Base-by-base conservation (phyloP, 1,140 invertebrate genomes). In the Aphelenchoides besseyi region DNA sequence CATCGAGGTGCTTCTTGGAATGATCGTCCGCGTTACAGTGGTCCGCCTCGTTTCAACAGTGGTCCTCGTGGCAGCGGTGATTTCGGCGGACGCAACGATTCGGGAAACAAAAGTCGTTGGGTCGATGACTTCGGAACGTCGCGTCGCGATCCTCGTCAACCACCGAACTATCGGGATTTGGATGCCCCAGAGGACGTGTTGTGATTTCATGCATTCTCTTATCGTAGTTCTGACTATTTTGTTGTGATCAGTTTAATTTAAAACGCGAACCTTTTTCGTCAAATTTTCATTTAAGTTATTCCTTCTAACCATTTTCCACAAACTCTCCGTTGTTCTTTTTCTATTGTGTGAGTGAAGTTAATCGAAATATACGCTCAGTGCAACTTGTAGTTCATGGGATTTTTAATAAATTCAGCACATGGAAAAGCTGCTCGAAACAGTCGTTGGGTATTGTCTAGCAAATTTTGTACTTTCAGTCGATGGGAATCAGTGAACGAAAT, bases 151-250 rank as follows among this genome's bases (percentile, higher is more conserved):
- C 86, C 87, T 74, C 88, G 91, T 84, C 88, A 89, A 84, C 87
- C 92, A 81, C 88, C 92, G 86, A 90, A 89, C 85, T 92, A 92
- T 88, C 89, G 90, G 87, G 91, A 92, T 88, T 88, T 92, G 87
- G 91, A 92, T 87, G 90, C 90, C 80, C 90, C 90, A 83, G 87
- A 87, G 71, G 90, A 91, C 85, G 88, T 80, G 23, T 53, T 70
- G 32, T 82, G 62, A 76, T 2, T 37, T 26, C 53, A 55, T 30
- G 5, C 30, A 26, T 55, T 2, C 48, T 9, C 62, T 12, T 69
- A 23, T 69, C 16, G n/a, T 48, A 1, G 16, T 64, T 16, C 18
- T 16, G 9, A 2, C 5, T 70, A 26, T 69, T 16, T 62, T n/a
- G 16, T 12, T 16, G 5, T 8, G n/a, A 32, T 62, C 30, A 30